Evolutionary conservation across 2,113 vertebrate species (phyloP).

Genomic region (Tamias sibiricus): DNA sequence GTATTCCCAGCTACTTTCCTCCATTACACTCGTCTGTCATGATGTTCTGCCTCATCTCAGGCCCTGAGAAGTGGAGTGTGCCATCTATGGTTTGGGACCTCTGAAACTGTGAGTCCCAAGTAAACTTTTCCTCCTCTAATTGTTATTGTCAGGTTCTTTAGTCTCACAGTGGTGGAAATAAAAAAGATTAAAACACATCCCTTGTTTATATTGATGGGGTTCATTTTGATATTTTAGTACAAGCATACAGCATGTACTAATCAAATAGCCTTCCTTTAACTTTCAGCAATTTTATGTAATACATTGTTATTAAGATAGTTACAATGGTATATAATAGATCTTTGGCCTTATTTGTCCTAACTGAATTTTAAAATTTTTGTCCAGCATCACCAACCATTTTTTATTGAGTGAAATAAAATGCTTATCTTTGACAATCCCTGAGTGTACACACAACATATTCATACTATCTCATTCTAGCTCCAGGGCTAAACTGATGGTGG

Average conservation of each 20-base stretch:
- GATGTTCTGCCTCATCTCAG: no score
- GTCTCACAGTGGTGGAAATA: no score
- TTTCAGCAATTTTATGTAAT: not conserved
- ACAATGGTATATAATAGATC: not conserved
- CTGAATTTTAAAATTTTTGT: not conserved
- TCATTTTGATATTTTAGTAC: not conserved
- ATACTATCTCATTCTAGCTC: not conserved
- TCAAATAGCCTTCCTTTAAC: not conserved
- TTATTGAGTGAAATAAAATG: not conserved
- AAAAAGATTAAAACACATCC: no score
- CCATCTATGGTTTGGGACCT: no score
- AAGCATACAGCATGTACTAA: not conserved
- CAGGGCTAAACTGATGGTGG: not conserved
- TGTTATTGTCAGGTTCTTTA: no score
- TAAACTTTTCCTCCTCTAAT: no score
- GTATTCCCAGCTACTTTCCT: no score
- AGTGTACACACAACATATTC: no score
- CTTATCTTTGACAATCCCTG: conserved; percentile 14
- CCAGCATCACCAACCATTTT: not conserved
- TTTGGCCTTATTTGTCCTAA: not conserved
- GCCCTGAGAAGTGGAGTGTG: no score
- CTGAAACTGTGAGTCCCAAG: no score
- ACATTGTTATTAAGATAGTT: not conserved
- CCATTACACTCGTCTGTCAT: no score
- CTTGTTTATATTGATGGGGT: not conserved